Evolutionary conservation across 2,797 vertebrate species (phyloP).

Genomic region (Molothrus ater): DNA sequence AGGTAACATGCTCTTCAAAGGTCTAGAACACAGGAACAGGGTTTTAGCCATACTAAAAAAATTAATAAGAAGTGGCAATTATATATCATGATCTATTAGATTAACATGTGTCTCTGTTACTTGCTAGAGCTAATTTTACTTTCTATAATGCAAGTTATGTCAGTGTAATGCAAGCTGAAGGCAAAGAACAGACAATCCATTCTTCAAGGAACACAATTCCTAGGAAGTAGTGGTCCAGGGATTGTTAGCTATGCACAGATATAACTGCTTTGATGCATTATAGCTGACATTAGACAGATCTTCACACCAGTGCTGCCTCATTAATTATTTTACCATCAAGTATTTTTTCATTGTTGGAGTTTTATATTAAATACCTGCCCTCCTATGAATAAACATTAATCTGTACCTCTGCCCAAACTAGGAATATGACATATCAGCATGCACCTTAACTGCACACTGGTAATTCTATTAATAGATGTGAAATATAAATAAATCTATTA

Average conservation of each 20-base stretch:
- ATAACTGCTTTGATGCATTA: neutral
- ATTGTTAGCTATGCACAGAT: neutral
- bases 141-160: neutral
- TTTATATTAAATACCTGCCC: neutral
- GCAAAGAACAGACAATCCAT: neutral
- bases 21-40: neutral
- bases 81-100: neutral
- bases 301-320: neutral
- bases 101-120: neutral
- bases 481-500: neutral
- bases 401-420: neutral
- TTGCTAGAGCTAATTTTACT: neutral
- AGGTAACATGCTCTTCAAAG: neutral
- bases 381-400: neutral
- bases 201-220: neutral
- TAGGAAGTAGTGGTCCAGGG: neutral
- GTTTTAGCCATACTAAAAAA: neutral
- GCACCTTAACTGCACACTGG: neutral
- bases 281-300: neutral
- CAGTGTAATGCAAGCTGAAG: neutral
- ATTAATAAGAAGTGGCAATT: neutral
- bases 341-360: neutral
- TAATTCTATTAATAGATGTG: neutral
- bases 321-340: neutral
- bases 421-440: neutral